Evolutionary conservation across 2,797 vertebrate species (phyloP).

Genomic region (Hoplostethus atlanticus): DNA sequence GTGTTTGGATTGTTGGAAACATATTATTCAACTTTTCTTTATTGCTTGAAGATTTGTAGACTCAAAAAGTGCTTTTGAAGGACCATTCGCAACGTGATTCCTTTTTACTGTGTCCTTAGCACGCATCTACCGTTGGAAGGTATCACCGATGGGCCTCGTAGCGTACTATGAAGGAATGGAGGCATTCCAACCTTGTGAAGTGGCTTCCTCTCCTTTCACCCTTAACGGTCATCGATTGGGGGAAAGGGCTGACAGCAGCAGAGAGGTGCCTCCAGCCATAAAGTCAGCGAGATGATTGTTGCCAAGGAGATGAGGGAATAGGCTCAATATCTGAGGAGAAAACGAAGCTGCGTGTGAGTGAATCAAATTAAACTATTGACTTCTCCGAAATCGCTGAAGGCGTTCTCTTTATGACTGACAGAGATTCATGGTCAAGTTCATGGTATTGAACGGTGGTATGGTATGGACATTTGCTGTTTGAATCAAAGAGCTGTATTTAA

Average conservation of each 20-base stretch:
- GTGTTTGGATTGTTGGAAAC: not conserved
- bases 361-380: slow-evolving; percentile 41
- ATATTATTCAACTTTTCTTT: not conserved
- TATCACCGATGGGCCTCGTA: slow-evolving; percentile 6
- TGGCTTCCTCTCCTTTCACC: slow-evolving; percentile 38
- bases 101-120: not conserved
- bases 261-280: slow-evolving; percentile 44
- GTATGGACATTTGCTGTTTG: slow-evolving; percentile 40
- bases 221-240: slow-evolving; percentile 54
- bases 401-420: slow-evolving; percentile 47
- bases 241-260: slow-evolving; percentile 60
- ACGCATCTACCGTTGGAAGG: slow-evolving; percentile 3
- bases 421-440: slow-evolving; percentile 34
- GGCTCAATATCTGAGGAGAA: slow-evolving; percentile 47
- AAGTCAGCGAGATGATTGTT: slow-evolving; percentile 68
- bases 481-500: slow-evolving; percentile 25
- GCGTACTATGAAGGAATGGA: slow-evolving; percentile 26
- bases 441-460: slow-evolving; percentile 22
- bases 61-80: not conserved
- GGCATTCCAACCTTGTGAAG: slow-evolving; percentile 36
- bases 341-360: slow-evolving; percentile 47
- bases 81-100: not conserved
- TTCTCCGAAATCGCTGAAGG: slow-evolving; percentile 18
- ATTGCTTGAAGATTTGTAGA: not conserved
- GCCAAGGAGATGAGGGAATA: slow-evolving; percentile 60